Base-by-base conservation (phyloP, 2,888 invertebrate species). In the Harpalus rubripes region DNA sequence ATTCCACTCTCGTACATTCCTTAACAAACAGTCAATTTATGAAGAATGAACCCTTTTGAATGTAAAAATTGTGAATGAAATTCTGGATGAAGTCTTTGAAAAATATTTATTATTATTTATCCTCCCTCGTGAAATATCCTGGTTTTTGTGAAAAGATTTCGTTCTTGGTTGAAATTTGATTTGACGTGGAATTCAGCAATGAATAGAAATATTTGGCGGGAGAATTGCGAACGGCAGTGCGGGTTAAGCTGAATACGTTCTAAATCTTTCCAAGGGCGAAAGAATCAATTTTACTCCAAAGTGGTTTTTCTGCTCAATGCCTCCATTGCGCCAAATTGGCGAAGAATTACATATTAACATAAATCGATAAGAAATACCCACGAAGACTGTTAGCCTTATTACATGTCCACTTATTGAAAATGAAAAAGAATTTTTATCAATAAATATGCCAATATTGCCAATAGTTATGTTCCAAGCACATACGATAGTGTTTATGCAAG, bases 121-220 rank as follows among this genome's bases (percentile, higher is more conserved):
- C 10, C 44, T 52, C 44, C 44, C 44, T 52, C 4, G 8, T 52
- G 44, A 52, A n/a, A n/a, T n/a, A n/a, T n/a, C n/a, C n/a, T n/a
- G n/a, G 12, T 52, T 32, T 52, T 1, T 59, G 44, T 52, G 44
- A 52, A 52, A 52, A 52, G 44, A 52, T 52, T 12, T 52, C 44
- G 44, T 52, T 52, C 10, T 52, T 59, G 15, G 63, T 4, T 26
- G n/a, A 39, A 39, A 68, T 68, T 68, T 68, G 68, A 68, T 68
- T 68, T 68, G 68, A 32, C 39, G 68, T 32, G n/a, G 32, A 68
- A 39, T 39, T 39, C 32, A 15, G 12, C 68, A 68, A 68, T 68
- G 68, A 68, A 68, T 68, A 68, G 68, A 68, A 68, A 68, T 68
- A 68, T 68, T 68, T 68, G 68, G 32, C 39, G 15, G 68, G 68